Evolutionary conservation across 2,113 vertebrate genomes (phyloP), one percentile per base, ranked within the genome.

Genomic region (Heteronetta atricapilla): DNA sequence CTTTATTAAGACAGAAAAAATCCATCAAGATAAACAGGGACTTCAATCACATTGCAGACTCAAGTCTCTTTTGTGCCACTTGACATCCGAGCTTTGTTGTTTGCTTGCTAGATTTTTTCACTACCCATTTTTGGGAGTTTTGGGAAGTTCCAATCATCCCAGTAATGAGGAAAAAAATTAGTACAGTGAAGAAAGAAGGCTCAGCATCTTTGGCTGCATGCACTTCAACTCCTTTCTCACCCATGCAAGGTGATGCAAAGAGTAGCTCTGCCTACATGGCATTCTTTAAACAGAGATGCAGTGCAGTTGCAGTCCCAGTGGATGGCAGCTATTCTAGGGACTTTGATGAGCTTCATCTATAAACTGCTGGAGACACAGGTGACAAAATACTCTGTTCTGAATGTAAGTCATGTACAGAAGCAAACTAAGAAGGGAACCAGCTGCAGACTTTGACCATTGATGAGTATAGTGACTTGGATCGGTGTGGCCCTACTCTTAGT

Each of bases 341-440:
- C 63, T 87, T 70, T 67, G 84, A 82, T n/a, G n/a, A 89, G 89
- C 67, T 87, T 1, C 0, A 11, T 33, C 40, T 28, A 63, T 17
- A 55, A 52, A 89, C 10, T 56, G 29, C 75, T 84, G 72, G 68
- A 70, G 25, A 76, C 36, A 62, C 72, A 93, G 73, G 64, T 64
- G 64, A 91, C 64, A 75, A 66, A 78, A 91, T 22, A 55, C 28
- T 63, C 19, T 23, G 62, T 89, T 80, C 48, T 82, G 46, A 87
- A 94, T 80, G 38, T 58, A 91, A 93, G 68, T 34, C 72, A 70
- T 9, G 34, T n/a, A 67, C 63, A 80, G 59, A 59, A 81, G 64
- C 79, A 76, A 79, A 85, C 66, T 36, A 94, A 38, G 33, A 86
- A 89, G 72, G 68, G 72, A 72, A 94, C 13, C 63, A 85, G 59